Conservation (phyloP, 2,888 invertebrate species). For the Drosophila longiperda region DNA sequence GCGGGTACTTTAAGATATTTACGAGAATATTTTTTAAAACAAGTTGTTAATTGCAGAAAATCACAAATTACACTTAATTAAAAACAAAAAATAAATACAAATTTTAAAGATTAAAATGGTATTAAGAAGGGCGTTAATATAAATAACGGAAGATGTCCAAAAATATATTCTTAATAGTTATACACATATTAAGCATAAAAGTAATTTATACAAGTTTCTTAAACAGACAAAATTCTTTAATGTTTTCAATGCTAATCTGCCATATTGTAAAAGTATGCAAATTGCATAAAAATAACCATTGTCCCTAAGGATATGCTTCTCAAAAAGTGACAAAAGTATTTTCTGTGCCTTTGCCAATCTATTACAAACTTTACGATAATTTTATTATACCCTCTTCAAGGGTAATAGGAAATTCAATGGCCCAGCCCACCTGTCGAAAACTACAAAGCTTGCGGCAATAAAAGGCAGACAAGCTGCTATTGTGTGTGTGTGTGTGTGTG, state of each 20-base stretch:
- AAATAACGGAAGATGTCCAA: too few relatives aligned
- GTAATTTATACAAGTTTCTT: background rate
- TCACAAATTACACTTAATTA: background rate
- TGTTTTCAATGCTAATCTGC: background rate
- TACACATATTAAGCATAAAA: background rate
- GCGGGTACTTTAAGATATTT: slow-evolving; percentile 8
- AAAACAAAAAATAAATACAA: background rate
- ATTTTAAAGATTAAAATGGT: background rate
- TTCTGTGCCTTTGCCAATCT: background rate
- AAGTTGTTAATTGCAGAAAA: background rate
- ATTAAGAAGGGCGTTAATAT: too few relatives aligned
- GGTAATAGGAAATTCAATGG: slow-evolving; percentile 63
- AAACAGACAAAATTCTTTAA: background rate
- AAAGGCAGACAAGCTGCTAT: slow-evolving; percentile 2
- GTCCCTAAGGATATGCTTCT: background rate
- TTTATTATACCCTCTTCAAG: slow-evolving; percentile 43
- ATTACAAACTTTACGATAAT: slow-evolving; percentile 18
- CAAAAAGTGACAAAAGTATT: background rate
- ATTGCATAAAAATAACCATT: background rate
- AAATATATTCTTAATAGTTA: too few relatives aligned
- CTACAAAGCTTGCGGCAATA: slow-evolving; percentile 68
- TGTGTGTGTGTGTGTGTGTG: slow-evolving; percentile 21
- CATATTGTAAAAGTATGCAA: background rate
- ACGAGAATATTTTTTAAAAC: background rate
- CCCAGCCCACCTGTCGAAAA: slow-evolving; percentile 65